Evolutionary conservation across 2,797 vertebrate genomes (phyloP).

Genomic region (Setipinna tenuifilis): DNA sequence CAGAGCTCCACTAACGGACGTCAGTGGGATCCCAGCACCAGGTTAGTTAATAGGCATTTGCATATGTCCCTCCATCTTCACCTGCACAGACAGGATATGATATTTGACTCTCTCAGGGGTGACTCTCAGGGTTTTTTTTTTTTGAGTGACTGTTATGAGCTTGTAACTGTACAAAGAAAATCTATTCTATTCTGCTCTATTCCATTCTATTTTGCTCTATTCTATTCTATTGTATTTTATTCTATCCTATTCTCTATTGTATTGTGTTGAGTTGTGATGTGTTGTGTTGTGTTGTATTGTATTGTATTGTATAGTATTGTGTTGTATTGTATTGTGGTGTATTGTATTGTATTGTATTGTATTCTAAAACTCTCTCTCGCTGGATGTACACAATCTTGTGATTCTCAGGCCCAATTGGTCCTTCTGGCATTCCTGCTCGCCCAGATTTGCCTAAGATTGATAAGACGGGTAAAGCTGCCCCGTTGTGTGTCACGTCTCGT

Average conservation of each 20-base stretch:
- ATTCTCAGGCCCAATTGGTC: background rate
- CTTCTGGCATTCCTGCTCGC: background rate
- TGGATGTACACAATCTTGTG: background rate
- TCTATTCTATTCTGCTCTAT: too few relatives aligned
- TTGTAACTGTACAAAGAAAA: background rate
- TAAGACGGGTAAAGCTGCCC: conserved; percentile 3
- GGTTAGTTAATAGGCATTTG: background rate
- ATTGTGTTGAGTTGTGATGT: too few relatives aligned
- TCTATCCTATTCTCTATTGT: too few relatives aligned
- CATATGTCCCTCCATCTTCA: background rate
- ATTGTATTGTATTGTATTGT: too few relatives aligned
- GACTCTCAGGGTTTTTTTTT: background rate
- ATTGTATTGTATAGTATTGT: too few relatives aligned
- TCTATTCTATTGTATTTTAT: too few relatives aligned
- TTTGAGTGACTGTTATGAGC: background rate
- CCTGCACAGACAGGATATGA: background rate
- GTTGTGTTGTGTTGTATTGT: too few relatives aligned
- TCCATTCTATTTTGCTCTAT: too few relatives aligned
- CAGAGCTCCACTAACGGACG: background rate
- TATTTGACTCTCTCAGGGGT: background rate
- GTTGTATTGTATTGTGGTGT: too few relatives aligned
- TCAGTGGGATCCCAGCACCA: background rate
- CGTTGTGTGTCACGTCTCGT: background rate
- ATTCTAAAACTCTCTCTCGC: background rate
- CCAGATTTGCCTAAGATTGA: conserved; percentile 13